Base-by-base conservation (phyloP, 1,140 invertebrate species). In the Ceratitis capitata region DNA sequence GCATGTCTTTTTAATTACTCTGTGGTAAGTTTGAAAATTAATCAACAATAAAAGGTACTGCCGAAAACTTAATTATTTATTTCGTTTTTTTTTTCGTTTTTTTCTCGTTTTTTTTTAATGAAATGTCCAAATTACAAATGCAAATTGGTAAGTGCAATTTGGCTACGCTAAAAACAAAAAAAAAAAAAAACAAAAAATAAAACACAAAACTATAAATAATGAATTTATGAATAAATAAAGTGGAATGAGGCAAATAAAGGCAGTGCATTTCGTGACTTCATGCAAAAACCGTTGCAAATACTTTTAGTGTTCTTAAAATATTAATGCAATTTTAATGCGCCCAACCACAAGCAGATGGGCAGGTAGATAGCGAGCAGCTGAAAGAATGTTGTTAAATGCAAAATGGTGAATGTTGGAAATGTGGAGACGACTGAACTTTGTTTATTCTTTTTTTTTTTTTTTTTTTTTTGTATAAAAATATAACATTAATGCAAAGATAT, bases 281-380 rank as follows among this genome's bases (percentile, higher is more conserved):
- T 32, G 7, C 32, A 32, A 12, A 32, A 39, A 69, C 58, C 58
- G 32, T 39, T 69, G 61, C 61, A 69, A 69, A 69, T 69, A 39
- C 10, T 35, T 69, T 35, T 32, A 35, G 3, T 69, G 32, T 35
- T 69, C 61, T 69, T 16, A 58, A 39, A 69, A 69, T 6, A 16
- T 35, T 35, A 69, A 69, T 69, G 61, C 61, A 69, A 35, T 69
- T 69, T 69, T 69, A 69, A 69, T 69, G 61, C 61, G 39, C 29
- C 19, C 14, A 19, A 19, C 51, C n/a, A n/a, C n/a, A 14, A 53
- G 51, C n/a, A n/a, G n/a, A n/a, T n/a, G 19, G 19, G n/a, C 14
- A n/a, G 5, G 61, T 35, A 35, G 12, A 16, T 4, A 19, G 3
- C 29, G 58, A 69, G 32, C 61, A 69, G 61, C 32, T 69, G 61